These are phyloP conservation scores for Bryconaethiops microstoma DNA, from an alignment of 2,797 vertebrate genomes.

Conservation along the genomic window DNA sequence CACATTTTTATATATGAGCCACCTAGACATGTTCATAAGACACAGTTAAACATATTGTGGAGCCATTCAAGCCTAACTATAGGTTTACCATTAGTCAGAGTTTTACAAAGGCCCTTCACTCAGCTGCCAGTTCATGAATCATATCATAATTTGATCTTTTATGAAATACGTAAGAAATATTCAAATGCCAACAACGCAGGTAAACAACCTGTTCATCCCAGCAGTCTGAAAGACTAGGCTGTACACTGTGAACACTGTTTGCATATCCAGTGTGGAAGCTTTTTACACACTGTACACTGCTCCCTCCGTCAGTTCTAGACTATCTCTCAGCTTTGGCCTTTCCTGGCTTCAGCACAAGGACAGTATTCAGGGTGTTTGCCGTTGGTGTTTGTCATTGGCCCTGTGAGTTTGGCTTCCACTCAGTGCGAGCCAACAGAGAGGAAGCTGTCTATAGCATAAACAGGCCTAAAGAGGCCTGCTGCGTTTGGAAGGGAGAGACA, in stretches of 20 bases:
- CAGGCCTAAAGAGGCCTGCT: slow-evolving; percentile 39
- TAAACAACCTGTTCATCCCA: neutral
- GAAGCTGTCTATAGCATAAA: slow-evolving; percentile 50
- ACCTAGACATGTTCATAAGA: too few species aligned
- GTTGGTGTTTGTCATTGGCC: slow-evolving; percentile 42
- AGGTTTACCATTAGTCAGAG: neutral
- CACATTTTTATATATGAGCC: too few species aligned
- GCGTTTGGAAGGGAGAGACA: slow-evolving; percentile 38
- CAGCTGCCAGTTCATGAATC: neutral
- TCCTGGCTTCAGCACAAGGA: slow-evolving; percentile 50
- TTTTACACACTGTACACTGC: slow-evolving; percentile 2
- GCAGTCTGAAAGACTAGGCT: neutral
- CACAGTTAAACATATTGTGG: neutral
- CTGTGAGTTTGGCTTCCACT: slow-evolving; percentile 38
- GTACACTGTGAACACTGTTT: neutral
- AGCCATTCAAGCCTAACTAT: neutral
- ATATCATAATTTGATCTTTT: neutral
- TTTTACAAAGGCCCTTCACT: neutral
- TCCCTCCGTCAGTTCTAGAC: neutral
- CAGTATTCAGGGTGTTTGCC: slow-evolving; percentile 46
- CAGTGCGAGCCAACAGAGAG: slow-evolving; percentile 29
- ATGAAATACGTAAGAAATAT: neutral
- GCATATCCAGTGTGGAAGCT: neutral
- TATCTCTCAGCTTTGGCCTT: slow-evolving; percentile 35
- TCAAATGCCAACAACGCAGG: too few species aligned